Conservation (phyloP, 2,888 invertebrate genomes). For the Metacarcinus magister region DNA sequence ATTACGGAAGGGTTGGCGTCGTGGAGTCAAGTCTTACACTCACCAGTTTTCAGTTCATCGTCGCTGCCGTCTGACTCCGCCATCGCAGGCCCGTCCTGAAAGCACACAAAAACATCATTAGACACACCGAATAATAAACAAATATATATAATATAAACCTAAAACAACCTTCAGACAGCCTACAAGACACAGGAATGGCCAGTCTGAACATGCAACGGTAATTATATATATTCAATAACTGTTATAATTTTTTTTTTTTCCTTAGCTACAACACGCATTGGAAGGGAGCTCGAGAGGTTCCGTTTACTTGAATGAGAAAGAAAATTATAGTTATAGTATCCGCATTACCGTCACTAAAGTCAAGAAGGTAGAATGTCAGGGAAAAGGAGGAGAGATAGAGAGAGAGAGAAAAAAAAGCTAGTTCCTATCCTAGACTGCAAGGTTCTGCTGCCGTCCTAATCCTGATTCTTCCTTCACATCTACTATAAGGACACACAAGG, state of each 20-base stretch:
- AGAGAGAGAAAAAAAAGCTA: not conserved
- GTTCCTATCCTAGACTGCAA: not conserved
- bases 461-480: not conserved
- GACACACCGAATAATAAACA: not conserved
- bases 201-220: not conserved
- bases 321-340: not conserved
- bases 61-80: conserved; percentile 78
- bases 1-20: not conserved
- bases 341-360: not conserved
- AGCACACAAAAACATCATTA: not conserved
- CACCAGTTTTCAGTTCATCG: conserved; percentile 78
- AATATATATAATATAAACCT: not conserved
- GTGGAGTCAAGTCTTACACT: not conserved
- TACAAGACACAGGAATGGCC: not conserved
- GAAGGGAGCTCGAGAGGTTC: not conserved
- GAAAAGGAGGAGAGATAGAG: too few species aligned
- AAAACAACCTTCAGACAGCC: not conserved
- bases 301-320: not conserved
- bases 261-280: not conserved
- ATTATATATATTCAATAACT: not conserved
- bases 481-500: not conserved
- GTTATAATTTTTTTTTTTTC: not conserved
- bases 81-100: conserved; percentile 74
- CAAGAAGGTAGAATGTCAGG: not conserved
- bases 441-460: not conserved